phyloP scores from a whole-genome alignment of 2,113 vertebrate genomes.

The Mobula hypostoma region DNA sequence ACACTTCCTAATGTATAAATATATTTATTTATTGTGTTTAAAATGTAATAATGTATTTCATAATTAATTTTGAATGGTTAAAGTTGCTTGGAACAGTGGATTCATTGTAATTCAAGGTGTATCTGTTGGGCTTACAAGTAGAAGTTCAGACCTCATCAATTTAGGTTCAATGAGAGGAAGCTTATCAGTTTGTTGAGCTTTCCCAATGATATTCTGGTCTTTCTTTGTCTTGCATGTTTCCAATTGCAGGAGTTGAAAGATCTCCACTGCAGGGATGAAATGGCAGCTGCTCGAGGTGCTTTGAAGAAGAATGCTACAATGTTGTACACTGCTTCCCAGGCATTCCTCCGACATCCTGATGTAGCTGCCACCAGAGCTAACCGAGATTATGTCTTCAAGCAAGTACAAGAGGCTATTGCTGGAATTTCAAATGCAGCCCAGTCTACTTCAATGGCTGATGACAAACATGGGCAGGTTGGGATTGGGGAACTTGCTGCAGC shows the following conservation, averaged over 20 bases:
- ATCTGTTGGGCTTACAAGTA: too few relatives aligned
- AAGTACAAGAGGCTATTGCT: slow-evolving; percentile 94
- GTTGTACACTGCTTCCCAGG: slow-evolving; percentile 93
- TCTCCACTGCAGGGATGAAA: slow-evolving; percentile 92
- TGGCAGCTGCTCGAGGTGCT: slow-evolving; percentile 90
- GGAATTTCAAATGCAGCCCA: slow-evolving; percentile 93
- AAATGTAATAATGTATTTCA: too few relatives aligned
- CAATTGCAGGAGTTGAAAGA: slow-evolving; percentile 83
- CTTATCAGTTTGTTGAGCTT: too few relatives aligned
- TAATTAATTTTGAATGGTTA: too few relatives aligned
- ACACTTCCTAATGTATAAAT: too few relatives aligned
- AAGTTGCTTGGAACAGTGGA: too few relatives aligned
- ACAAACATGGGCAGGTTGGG: slow-evolving; percentile 90
- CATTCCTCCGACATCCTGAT: slow-evolving; percentile 90
- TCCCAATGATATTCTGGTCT: too few relatives aligned
- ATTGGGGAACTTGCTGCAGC: slow-evolving; percentile 94
- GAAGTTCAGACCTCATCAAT: too few relatives aligned
- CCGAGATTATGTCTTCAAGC: slow-evolving; percentile 96
- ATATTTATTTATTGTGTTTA: too few relatives aligned
- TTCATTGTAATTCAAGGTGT: too few relatives aligned
- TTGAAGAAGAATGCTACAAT: slow-evolving; percentile 98
- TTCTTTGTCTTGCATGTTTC: background rate
- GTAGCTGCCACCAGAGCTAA: slow-evolving; percentile 93
- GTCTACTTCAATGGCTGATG: slow-evolving; percentile 85
- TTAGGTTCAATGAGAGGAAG: too few relatives aligned